Percentiles rank a stretch among this genome's conserved stretches.
Conservation (phyloP, 2,797 vertebrate species). For the Bufotes viridis region DNA sequence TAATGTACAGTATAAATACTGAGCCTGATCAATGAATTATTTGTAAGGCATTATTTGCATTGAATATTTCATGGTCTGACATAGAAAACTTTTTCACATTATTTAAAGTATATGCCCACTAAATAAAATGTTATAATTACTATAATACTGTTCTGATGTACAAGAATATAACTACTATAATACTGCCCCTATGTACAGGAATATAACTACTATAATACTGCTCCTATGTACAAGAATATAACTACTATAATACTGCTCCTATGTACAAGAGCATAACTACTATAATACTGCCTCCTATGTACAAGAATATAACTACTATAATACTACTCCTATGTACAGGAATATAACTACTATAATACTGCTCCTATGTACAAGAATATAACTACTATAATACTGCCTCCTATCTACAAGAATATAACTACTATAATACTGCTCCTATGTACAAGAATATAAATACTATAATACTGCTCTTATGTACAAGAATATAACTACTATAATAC, state of each 20-base stretch:
- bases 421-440: background rate
- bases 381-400: background rate
- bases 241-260: too few species aligned
- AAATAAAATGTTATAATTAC: background rate
- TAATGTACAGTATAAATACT: background rate
- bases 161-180: background rate
- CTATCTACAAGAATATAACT: background rate
- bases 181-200: too few species aligned
- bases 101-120: background rate
- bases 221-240: too few species aligned
- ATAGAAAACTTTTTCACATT: background rate
- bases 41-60: background rate
- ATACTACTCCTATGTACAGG: too few species aligned
- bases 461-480: background rate
- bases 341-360: background rate
- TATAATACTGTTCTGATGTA: background rate
- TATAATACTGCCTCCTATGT: background rate
- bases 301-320: background rate
- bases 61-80: too few species aligned
- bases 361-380: background rate
- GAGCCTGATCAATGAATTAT: background rate
- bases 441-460: constrained; percentile 1
- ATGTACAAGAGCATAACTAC: background rate
- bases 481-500: constrained; percentile 12
- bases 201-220: too few species aligned